Conservation (phyloP, 2,797 vertebrate genomes). For the Aselliscus stoliczkanus region DNA sequence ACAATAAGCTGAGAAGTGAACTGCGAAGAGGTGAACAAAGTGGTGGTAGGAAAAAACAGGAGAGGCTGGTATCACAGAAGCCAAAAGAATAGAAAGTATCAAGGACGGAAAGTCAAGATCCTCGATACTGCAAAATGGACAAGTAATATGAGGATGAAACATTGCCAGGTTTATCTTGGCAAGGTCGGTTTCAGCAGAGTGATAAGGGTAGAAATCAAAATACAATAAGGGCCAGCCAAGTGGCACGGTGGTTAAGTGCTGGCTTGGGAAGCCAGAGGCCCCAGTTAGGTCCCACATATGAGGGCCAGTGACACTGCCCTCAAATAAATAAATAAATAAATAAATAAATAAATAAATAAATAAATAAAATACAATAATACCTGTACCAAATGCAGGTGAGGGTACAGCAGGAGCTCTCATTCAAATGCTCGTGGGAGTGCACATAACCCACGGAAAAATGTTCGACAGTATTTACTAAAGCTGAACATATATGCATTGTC, state of each 20-base stretch:
- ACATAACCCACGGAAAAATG: not conserved
- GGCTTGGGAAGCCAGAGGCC: no score
- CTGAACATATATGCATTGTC: not conserved
- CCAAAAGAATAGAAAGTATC: not conserved
- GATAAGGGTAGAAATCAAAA: not conserved
- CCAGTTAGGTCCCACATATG: no score
- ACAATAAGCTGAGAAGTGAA: not conserved
- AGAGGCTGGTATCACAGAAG: not conserved
- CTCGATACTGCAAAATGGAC: not conserved
- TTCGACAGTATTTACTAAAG: not conserved
- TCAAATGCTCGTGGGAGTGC: not conserved
- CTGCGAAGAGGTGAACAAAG: no score
- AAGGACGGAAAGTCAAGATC: not conserved
- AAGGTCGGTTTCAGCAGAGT: not conserved
- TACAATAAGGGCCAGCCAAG: no score
- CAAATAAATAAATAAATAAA: no score
- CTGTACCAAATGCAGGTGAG: not conserved
- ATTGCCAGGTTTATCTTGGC: not conserved
- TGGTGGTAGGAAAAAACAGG: not conserved
- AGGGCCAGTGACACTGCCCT: no score
- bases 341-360: no score
- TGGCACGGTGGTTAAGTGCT: no score
- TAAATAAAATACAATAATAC: not conserved
- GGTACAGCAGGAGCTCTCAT: not conserved
- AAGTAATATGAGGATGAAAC: not conserved